Evolutionary conservation across 2,888 invertebrate species (phyloP).

Genomic region (Eupeodes latifasciatus): DNA sequence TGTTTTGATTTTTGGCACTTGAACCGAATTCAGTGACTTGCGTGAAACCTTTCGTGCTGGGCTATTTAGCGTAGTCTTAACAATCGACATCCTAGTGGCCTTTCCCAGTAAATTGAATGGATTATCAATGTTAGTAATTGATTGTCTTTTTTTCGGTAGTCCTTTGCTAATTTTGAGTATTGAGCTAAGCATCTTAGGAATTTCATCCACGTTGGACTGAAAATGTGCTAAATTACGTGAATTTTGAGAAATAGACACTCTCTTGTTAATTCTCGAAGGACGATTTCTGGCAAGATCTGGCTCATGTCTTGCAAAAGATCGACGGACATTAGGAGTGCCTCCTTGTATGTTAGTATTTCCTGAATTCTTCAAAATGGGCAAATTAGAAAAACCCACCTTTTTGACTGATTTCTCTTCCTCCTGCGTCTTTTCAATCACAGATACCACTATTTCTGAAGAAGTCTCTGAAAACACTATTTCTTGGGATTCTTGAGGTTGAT

Average conservation of each 20-base stretch:
- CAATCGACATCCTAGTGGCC: conserved; percentile 81
- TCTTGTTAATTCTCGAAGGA: conserved; percentile 44
- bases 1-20: not conserved
- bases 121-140: conserved; percentile 59
- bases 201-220: conserved; percentile 74
- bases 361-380: conserved; percentile 28
- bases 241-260: conserved; percentile 26
- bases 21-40: conserved; percentile 33
- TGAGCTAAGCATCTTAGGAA: conserved; percentile 79
- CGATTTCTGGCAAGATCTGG: conserved; percentile 43
- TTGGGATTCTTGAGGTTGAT: conserved; percentile 43
- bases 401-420: conserved; percentile 36
- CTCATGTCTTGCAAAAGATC: conserved; percentile 9
- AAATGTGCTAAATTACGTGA: too few relatives aligned
- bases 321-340: conserved; percentile 3
- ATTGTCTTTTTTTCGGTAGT: conserved; percentile 35
- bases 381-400: conserved; percentile 49
- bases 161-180: conserved; percentile 79
- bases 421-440: conserved; percentile 56
- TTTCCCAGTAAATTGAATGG: conserved; percentile 73
- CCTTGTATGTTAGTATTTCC: conserved; percentile 9
- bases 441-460: conserved; percentile 57
- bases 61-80: conserved; percentile 82
- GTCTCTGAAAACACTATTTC: conserved; percentile 47
- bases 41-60: conserved; percentile 80